A percentile compares a stretch with the other conserved stretches of the same genome.
phyloP scores from a whole-genome alignment of 2,797 vertebrate species.

The Cossypha heuglini region DNA sequence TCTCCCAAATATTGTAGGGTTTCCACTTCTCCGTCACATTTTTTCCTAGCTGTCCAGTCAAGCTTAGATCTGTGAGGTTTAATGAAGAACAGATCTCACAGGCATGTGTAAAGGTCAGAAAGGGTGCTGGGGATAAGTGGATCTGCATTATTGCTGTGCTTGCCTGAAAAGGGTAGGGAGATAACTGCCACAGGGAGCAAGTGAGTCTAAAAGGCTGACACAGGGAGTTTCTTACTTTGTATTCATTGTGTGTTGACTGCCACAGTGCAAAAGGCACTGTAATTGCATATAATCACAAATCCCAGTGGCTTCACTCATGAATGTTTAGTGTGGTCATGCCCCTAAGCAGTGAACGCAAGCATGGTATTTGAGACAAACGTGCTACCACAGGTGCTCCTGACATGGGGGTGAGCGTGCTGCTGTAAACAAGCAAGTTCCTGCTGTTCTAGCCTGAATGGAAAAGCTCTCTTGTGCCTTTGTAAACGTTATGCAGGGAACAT shows the following conservation, averaged over 20 bases:
- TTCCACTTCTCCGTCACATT: not conserved
- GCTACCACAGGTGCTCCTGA: not conserved
- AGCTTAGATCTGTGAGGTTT: not conserved
- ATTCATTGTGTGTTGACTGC: not conserved
- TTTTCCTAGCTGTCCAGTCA: not conserved
- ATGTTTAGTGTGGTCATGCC: not conserved
- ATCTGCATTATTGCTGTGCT: not conserved
- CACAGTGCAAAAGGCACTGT: not conserved
- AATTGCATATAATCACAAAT: not conserved
- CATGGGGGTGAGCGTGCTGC: fast-evolving
- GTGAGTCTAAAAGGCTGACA: not conserved
- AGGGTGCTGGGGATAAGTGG: not conserved
- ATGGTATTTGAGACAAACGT: not conserved
- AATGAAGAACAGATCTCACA: not conserved
- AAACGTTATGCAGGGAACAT: not conserved
- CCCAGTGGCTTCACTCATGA: not conserved
- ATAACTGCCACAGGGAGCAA: not conserved
- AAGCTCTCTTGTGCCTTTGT: not conserved
- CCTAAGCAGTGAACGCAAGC: not conserved
- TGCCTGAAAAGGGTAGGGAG: not conserved
- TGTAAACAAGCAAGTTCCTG: not conserved
- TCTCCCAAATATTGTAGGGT: not conserved
- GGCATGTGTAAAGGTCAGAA: conserved; percentile 1
- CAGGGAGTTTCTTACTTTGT: not conserved
- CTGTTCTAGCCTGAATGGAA: not conserved